A percentile compares a stretch with the other conserved stretches of the same genome.
Evolutionary conservation across 2,888 invertebrate genomes (phyloP).

Genomic region (Loripinus fragilis): DNA sequence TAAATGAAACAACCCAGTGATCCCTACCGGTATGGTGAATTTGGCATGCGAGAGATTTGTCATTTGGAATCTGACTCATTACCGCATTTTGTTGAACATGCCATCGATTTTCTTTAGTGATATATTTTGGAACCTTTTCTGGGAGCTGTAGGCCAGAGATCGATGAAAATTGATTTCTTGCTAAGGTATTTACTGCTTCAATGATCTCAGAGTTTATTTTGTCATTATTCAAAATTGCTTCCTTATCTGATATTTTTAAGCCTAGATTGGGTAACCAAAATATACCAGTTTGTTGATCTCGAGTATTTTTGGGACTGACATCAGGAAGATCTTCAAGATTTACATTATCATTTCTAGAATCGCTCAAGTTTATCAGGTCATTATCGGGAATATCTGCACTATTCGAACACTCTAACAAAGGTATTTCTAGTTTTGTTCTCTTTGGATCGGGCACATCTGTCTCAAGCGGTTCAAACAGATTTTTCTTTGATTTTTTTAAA

Average conservation of each 20-base stretch:
- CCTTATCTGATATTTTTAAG: no score
- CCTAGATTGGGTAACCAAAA: no score
- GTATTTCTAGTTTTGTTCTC: background rate
- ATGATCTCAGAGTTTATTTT: no score
- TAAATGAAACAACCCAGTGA: background rate
- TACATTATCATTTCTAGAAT: background rate
- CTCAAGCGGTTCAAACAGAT: background rate
- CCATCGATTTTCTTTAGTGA: background rate
- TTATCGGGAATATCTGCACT: no score
- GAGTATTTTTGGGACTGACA: background rate
- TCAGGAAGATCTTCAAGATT: background rate
- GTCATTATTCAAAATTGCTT: no score
- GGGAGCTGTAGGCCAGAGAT: background rate
- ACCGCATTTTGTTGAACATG: background rate
- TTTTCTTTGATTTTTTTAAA: background rate
- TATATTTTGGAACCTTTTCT: conserved; percentile 1
- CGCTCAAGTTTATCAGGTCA: background rate
- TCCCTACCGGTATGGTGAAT: no score
- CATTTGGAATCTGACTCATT: background rate
- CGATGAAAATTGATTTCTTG: background rate
- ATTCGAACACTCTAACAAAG: background rate
- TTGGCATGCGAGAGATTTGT: background rate
- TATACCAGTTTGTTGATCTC: background rate
- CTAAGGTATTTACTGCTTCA: conserved; percentile 6
- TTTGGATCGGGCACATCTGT: background rate